These are phyloP conservation scores for Bolinopsis microptera DNA, from an alignment of 37 sponge, comb jelly and placozoan genomes.

Conservation along the genomic window DNA sequence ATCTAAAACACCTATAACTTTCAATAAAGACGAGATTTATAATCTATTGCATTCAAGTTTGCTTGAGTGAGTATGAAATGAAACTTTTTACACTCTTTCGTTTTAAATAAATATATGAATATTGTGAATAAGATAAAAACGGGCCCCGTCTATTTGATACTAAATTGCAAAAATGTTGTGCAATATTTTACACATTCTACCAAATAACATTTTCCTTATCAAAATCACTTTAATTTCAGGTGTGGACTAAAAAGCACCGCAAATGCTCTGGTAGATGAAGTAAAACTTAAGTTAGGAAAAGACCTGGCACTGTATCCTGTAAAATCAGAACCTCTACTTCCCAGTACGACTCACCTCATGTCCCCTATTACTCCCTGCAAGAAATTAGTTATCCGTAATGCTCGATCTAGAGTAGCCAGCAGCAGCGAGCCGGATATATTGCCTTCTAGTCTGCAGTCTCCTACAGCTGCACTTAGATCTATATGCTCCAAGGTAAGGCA, in stretches of 20 bases:
- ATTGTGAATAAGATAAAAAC: no score
- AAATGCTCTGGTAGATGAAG: slow-evolving; percentile 46
- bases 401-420: slow-evolving; percentile 22
- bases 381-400: slow-evolving; percentile 36
- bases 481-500: slow-evolving; percentile 10
- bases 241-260: slow-evolving; percentile 14
- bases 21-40: slow-evolving; percentile 53
- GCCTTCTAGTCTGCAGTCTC: neutral
- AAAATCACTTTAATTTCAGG: no score
- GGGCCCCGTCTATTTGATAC: no score
- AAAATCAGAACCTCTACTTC: neutral
- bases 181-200: neutral
- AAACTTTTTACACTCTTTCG: no score
- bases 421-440: neutral
- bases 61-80: slow-evolving; percentile 33
- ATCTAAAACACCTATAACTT: slow-evolving; percentile 37
- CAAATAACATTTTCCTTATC: neutral
- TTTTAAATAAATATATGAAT: no score
- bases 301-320: neutral
- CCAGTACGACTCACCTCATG: slow-evolving; percentile 8
- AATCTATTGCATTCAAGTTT: slow-evolving; percentile 37
- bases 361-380: slow-evolving; percentile 46
- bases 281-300: slow-evolving; percentile 28
- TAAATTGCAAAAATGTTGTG: no score
- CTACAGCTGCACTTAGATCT: neutral